Base-by-base conservation (phyloP, 1,140 invertebrate genomes). In the Bombus superbus region DNA sequence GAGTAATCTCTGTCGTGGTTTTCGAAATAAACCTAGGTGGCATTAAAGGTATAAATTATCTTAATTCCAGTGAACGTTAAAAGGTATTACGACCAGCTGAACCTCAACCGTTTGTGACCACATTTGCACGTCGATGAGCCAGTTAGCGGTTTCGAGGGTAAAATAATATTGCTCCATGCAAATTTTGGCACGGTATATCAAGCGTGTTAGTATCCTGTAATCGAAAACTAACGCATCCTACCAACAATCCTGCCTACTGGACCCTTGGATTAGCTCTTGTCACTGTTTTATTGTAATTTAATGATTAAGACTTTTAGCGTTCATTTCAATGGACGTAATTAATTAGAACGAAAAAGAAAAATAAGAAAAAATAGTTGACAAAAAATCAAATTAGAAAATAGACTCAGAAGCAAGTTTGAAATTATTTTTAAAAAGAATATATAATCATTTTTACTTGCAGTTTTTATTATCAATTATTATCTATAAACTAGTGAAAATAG, bases 131-230 rank as follows among this genome's bases (percentile, higher is more conserved):
- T 81, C 83, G 76, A 87, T 77, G 77, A 86, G 74, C 81, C 71
- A 73, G 83, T 91, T 78, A 71, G 77, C 74, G 86, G 81, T 75
- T 90, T 88, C 78, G 76, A 66, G 78, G 80, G 72, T 91, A 85
- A 88, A 91, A 91, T 91, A 91, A 91, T 91, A 91, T 89, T 91
- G 75, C 84, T 81, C 79, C 79, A 91, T 90, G 89, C 85, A 91
- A 91, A 90, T 91, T 85, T 80, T 47, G 66, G 35, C 44, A 66
- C 57, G 64, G 69, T 72, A 53, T 81, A 64, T 78, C 32, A 59
- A 75, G 59, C 57, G 68, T 72, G 77, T 40, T 22, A 64, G 79
- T 81, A 86, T 74, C 71, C 72, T 42, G 72, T 83, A 85, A 77
- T 82, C 62, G 74, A 78, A 82, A 85, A 57, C 88, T 64, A 82